These are phyloP conservation scores for Nannoperca australis DNA, from an alignment of 2,797 vertebrate genomes.

Conservation along the genomic window DNA sequence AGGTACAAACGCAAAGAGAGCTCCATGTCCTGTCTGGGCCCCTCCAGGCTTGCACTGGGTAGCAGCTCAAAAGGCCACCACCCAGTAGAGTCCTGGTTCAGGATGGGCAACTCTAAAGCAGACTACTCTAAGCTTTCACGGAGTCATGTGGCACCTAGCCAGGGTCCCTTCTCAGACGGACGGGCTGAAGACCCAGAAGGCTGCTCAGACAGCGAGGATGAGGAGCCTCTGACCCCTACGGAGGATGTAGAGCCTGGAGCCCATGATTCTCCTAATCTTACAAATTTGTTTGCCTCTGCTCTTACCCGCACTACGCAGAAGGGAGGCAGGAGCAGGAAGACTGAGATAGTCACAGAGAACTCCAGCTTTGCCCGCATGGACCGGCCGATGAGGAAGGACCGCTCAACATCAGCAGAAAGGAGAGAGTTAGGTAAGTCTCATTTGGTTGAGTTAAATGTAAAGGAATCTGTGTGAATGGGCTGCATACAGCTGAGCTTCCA, in stretches of 20 bases:
- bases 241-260: slow-evolving; percentile 75
- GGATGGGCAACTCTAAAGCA: slow-evolving; percentile 80
- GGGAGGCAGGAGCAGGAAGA: slow-evolving; percentile 86
- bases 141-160: slow-evolving; percentile 75
- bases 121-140: slow-evolving; percentile 85
- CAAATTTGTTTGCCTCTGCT: slow-evolving; percentile 97
- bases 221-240: slow-evolving; percentile 80
- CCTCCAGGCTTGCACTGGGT: slow-evolving; percentile 84
- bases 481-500: not conserved
- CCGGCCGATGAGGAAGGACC: slow-evolving; percentile 89
- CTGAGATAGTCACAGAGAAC: slow-evolving; percentile 77
- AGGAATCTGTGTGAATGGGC: not conserved
- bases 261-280: slow-evolving; percentile 85
- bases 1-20: slow-evolving; percentile 95
- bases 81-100: slow-evolving; percentile 85
- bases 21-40: slow-evolving; percentile 87
- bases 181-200: slow-evolving; percentile 75
- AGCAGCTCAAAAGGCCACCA: slow-evolving; percentile 79
- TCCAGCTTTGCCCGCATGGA: slow-evolving; percentile 88
- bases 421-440: slow-evolving; percentile 87
- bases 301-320: slow-evolving; percentile 87
- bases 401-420: slow-evolving; percentile 88
- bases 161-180: slow-evolving; percentile 81
- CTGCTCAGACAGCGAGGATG: slow-evolving; percentile 87
- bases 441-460: slow-evolving; percentile 10